phyloP scores from a whole-genome alignment of 2,888 invertebrate genomes.

The Pediacus dermestoides region DNA sequence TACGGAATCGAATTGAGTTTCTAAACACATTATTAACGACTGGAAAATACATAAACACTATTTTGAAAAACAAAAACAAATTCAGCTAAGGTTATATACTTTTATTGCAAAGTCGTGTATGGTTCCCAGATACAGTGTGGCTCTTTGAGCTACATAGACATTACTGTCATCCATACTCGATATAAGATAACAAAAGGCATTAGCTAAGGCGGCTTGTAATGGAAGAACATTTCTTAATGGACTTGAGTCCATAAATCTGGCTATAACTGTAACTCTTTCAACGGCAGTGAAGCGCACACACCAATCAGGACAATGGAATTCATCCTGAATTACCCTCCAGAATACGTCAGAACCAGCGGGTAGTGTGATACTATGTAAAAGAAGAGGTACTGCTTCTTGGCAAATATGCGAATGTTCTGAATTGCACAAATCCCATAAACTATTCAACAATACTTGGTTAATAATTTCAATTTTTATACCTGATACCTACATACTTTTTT shows the following conservation, averaged over 20 bases:
- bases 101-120: constrained; percentile 85
- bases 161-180: constrained; percentile 95
- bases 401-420: constrained; percentile 93
- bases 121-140: constrained; percentile 88
- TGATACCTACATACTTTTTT: constrained; percentile 69
- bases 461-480: background rate
- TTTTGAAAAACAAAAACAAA: background rate
- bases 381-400: constrained; percentile 84
- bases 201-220: constrained; percentile 90
- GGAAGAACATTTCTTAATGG: constrained; percentile 78
- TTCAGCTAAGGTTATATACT: constrained; percentile 52
- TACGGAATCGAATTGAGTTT: constrained; percentile 96
- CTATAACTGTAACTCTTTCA: constrained; percentile 90
- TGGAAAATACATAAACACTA: constrained; percentile 46
- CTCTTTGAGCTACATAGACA: constrained; percentile 91
- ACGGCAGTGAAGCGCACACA: constrained; percentile 89
- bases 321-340: constrained; percentile 91
- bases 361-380: constrained; percentile 92
- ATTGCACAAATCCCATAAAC: constrained; percentile 89
- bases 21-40: constrained; percentile 88
- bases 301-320: constrained; percentile 90
- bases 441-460: constrained; percentile 46
- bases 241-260: constrained; percentile 87
- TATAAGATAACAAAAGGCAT: constrained; percentile 94
- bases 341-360: constrained; percentile 93